Base-by-base conservation (phyloP, 2,797 vertebrate genomes). In the Crocidura indochinensis region DNA sequence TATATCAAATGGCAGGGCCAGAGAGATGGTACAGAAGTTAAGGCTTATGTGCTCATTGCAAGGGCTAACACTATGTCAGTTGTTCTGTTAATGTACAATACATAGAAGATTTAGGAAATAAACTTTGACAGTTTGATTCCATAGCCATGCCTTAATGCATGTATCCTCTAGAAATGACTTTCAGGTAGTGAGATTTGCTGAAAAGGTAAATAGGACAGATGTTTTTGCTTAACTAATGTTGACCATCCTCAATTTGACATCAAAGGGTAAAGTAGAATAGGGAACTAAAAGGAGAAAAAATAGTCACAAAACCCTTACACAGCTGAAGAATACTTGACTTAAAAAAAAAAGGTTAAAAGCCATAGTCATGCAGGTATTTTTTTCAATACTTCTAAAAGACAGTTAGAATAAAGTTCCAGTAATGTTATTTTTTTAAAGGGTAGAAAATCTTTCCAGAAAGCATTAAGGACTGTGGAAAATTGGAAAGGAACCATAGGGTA, bases 351-450 rank as follows among this genome's bases (percentile, higher is more conserved):
- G 89, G 27, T 62, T 90, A 85, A 91, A 92, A 68, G 84, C 78
- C 74, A 46, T 90, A 96, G 86, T 91, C n/a, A 83, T 67, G 31
- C 84, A 84, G 89, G 60, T 79, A 62, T 38, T 95, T 95, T 95
- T 60, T 94, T 64, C 62, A 85, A 20, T 27, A 87, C 38, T 24
- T 1, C 88, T 91, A 74, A 95, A 93, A 96, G 68, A n/a, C 4
- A 76, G n/a, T n/a, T n/a, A n/a, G 38, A 84, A 92, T 49, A 56
- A 81, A 83, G 29, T 86, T 75, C 29, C 65, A 88, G 67, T 86
- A 81, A 84, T 74, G 31, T 79, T 88, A 60, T 94, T 94, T 94
- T 94, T 84, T 20, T 46, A 91, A 88, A 93, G 56, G 22, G 31
- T 49, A 71, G 65, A 75, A 87, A 91, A 69, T 0, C n/a, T 84